Percentiles rank a stretch among this genome's conserved stretches.
Conservation (phyloP, 1,140 invertebrate genomes). For the Panagrolaimus sp. region DNA sequence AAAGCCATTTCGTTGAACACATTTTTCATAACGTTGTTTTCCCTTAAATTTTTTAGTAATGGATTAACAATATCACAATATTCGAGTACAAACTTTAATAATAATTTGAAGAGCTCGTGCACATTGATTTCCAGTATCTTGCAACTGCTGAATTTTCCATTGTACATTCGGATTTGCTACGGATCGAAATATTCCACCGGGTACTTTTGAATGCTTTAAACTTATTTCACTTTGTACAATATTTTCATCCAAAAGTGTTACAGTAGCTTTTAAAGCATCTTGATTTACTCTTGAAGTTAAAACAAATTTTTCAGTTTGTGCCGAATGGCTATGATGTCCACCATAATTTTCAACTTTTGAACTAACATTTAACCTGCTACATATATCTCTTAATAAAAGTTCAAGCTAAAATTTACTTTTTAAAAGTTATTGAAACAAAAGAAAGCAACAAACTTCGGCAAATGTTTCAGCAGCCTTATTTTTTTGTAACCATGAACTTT, state of each 20-base stretch:
- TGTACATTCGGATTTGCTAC: slow-evolving; percentile 7
- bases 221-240: slow-evolving; percentile 8
- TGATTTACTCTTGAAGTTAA: background rate
- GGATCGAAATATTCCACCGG: slow-evolving; percentile 8
- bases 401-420: slow-evolving; percentile 8
- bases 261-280: slow-evolving; percentile 12
- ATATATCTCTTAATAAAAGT: background rate
- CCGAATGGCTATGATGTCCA: background rate
- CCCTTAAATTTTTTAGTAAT: background rate
- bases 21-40: slow-evolving; percentile 6
- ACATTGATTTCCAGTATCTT: slow-evolving; percentile 15
- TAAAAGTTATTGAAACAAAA: background rate
- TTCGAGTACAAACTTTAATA: slow-evolving; percentile 9
- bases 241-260: slow-evolving; percentile 7
- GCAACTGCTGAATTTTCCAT: slow-evolving; percentile 13
- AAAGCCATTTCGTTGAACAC: slow-evolving; percentile 8
- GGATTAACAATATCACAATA: no score
- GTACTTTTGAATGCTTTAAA: slow-evolving; percentile 9
- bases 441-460: slow-evolving; percentile 3
- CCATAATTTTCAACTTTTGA: background rate
- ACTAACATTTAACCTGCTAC: background rate
- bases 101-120: slow-evolving; percentile 4
- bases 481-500: slow-evolving; percentile 2
- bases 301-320: slow-evolving; percentile 3
- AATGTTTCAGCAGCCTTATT: slow-evolving; percentile 2